Conservation (phyloP, 2,888 invertebrate genomes). For the Synergus gifuensis region DNA sequence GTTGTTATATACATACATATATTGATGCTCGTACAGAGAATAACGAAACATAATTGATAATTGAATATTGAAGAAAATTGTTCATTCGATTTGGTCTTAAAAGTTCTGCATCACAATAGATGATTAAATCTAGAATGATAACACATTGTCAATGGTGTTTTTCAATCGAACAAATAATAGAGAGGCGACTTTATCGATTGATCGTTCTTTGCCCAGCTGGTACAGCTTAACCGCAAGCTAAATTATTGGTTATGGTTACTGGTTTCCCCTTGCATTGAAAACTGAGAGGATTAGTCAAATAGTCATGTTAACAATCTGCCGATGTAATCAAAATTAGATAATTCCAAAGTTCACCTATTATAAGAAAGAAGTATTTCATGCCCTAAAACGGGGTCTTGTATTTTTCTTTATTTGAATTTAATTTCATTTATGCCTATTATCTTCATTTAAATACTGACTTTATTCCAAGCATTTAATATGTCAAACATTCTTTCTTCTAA, state of each 20-base stretch:
- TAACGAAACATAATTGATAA: not conserved
- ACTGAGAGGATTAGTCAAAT: not conserved
- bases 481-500: not conserved
- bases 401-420: not conserved
- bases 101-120: not conserved
- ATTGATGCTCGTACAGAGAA: not conserved
- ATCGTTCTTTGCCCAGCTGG: not conserved
- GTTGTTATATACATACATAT: no score
- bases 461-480: not conserved
- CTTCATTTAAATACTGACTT: not conserved
- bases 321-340: not conserved
- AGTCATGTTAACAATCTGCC: not conserved
- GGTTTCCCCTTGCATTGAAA: slow-evolving; percentile 39
- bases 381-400: no score
- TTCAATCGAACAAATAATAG: not conserved
- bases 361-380: no score
- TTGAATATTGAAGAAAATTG: not conserved
- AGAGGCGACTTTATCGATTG: not conserved
- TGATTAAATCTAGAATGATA: not conserved
- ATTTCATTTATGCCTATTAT: not conserved
- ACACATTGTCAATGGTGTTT: not conserved
- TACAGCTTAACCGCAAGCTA: slow-evolving; percentile 42
- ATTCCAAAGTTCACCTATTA: no score
- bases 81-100: not conserved
- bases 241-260: slow-evolving; percentile 39